These are phyloP conservation scores for Asbolus verrucosus DNA, from an alignment of 1,140 invertebrate genomes.

Conservation along the genomic window DNA sequence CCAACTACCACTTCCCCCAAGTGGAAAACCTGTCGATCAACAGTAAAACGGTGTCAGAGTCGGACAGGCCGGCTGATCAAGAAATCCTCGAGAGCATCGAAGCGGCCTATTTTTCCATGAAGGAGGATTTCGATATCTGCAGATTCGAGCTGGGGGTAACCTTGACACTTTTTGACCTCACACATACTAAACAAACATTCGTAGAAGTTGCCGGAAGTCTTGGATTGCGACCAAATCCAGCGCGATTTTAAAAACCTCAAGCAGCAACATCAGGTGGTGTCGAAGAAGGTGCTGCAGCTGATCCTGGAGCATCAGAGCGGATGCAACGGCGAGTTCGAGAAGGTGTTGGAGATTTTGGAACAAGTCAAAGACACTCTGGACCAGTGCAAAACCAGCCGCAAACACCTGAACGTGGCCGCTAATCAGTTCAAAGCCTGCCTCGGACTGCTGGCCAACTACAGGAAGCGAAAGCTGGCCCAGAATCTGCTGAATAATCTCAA, in stretches of 20 bases:
- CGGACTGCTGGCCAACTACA: constrained; percentile 88
- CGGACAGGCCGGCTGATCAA: constrained; percentile 75
- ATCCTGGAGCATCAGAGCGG: constrained; percentile 90
- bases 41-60: constrained; percentile 62
- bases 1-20: constrained; percentile 63
- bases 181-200: constrained; percentile 47
- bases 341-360: constrained; percentile 82
- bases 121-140: constrained; percentile 74
- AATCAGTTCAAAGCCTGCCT: constrained; percentile 88
- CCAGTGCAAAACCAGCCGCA: constrained; percentile 78
- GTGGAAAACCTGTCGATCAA: constrained; percentile 61
- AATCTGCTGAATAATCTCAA: constrained; percentile 83
- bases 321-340: constrained; percentile 86
- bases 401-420: constrained; percentile 79
- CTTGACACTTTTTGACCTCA: background rate
- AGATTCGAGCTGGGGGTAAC: constrained; percentile 75
- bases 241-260: constrained; percentile 75
- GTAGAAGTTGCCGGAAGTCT: constrained; percentile 73
- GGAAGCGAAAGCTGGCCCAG: constrained; percentile 84
- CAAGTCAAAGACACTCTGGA: constrained; percentile 78
- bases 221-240: constrained; percentile 78
- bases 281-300: constrained; percentile 89
- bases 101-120: constrained; percentile 73
- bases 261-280: constrained; percentile 86
- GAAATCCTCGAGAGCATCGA: constrained; percentile 81